Conservation (phyloP, 2,888 invertebrate genomes). For the Aethes cnicana region DNA sequence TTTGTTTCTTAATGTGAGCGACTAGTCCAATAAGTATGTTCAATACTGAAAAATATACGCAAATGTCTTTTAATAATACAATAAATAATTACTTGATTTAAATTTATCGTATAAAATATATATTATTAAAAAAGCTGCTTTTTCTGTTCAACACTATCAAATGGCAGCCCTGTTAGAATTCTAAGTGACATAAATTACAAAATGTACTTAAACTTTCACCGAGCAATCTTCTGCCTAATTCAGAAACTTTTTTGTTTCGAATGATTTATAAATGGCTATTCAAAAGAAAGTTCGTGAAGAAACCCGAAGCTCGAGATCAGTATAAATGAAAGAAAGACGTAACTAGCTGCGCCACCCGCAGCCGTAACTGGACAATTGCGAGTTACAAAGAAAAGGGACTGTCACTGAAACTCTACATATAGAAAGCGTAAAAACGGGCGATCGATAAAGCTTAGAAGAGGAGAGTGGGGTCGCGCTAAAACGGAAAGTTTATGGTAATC, state of each 20-base stretch:
- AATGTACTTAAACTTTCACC: too few species aligned
- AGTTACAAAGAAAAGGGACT: constrained; percentile 74
- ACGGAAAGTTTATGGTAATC: constrained; percentile 81
- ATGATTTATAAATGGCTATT: not conserved
- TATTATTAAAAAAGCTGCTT: too few species aligned
- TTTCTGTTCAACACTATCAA: too few species aligned
- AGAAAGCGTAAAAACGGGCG: constrained; percentile 68
- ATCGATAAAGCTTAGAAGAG: constrained; percentile 78
- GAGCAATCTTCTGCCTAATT: not conserved
- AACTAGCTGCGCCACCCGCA: constrained; percentile 56
- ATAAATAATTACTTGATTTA: too few species aligned
- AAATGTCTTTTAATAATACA: too few species aligned
- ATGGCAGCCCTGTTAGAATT: too few species aligned
- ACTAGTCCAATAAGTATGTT: too few species aligned
- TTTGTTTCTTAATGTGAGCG: too few species aligned
- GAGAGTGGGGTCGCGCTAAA: constrained; percentile 71
- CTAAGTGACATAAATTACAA: too few species aligned
- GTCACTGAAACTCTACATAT: constrained; percentile 62
- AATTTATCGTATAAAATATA: too few species aligned
- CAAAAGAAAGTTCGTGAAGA: not conserved
- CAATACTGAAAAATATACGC: too few species aligned
- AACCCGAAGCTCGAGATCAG: constrained; percentile 35
- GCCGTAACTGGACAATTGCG: constrained; percentile 68
- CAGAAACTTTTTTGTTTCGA: not conserved
- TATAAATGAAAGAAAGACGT: constrained; percentile 45